A percentile compares a stretch with the other conserved stretches of the same genome.
These are phyloP conservation scores for Rostratula benghalensis DNA, from an alignment of 2,113 vertebrate genomes.

Conservation along the genomic window DNA sequence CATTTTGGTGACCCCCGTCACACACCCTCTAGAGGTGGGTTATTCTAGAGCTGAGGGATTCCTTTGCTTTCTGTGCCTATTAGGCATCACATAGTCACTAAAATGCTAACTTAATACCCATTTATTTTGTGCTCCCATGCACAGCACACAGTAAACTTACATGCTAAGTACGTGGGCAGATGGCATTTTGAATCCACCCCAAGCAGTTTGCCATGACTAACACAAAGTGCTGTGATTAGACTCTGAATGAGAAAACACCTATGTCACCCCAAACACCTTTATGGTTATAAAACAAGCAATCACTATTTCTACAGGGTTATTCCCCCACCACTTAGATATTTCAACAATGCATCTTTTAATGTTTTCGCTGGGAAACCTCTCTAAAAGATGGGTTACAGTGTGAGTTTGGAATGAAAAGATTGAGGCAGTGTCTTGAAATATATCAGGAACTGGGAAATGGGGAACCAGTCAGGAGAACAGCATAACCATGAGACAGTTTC, in stretches of 20 bases:
- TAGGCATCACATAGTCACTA: neutral
- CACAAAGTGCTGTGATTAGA: neutral
- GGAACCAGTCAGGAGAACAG: neutral
- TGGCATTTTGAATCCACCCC: neutral
- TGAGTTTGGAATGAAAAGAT: neutral
- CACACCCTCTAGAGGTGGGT: too few relatives aligned
- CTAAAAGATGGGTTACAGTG: neutral
- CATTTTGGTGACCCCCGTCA: neutral
- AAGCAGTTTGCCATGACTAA: neutral
- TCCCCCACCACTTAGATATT: neutral
- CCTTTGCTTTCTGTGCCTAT: neutral
- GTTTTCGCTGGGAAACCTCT: neutral
- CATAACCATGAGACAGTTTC: neutral
- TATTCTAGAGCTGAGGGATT: neutral
- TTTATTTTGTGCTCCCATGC: slow-evolving; percentile 7
- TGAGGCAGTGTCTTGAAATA: neutral
- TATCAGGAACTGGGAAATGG: neutral
- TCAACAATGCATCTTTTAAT: neutral
- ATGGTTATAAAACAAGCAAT: neutral
- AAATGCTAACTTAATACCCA: neutral
- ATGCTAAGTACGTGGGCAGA: neutral
- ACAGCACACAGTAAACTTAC: neutral
- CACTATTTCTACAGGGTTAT: neutral
- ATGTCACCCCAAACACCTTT: neutral
- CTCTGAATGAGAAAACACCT: neutral